These are phyloP conservation scores for Dysdera silvatica DNA, from an alignment of 1,140 invertebrate genomes.

Conservation along the genomic window DNA sequence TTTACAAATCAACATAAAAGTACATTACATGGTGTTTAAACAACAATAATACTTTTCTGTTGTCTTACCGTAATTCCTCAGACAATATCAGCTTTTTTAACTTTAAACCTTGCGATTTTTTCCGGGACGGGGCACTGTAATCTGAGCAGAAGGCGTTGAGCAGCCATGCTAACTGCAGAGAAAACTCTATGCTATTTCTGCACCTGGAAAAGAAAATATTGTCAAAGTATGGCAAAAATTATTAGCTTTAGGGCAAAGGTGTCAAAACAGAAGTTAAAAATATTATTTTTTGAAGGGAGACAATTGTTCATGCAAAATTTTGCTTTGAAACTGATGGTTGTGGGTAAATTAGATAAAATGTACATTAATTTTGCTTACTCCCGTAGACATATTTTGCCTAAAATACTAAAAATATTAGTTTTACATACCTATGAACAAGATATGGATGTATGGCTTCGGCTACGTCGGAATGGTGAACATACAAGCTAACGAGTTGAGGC, in stretches of 20 bases:
- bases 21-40: background rate
- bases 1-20: background rate
- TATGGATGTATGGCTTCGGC: slow-evolving; percentile 93
- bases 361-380: too few species aligned
- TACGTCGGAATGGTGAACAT: slow-evolving; percentile 93
- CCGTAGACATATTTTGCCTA: background rate
- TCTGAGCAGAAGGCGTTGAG: slow-evolving; percentile 87
- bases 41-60: too few species aligned
- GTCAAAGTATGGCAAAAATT: background rate
- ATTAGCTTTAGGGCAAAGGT: background rate
- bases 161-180: slow-evolving; percentile 89
- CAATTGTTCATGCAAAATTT: background rate
- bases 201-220: slow-evolving; percentile 58
- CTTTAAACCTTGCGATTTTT: slow-evolving; percentile 77
- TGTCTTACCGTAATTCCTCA: slow-evolving; percentile 66
- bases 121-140: slow-evolving; percentile 58
- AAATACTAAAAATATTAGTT: background rate
- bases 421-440: slow-evolving; percentile 69
- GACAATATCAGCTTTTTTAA: slow-evolving; percentile 78
- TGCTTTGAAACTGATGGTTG: too few species aligned
- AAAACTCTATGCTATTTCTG: slow-evolving; percentile 87
- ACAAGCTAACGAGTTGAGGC: slow-evolving; percentile 95
- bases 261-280: background rate
- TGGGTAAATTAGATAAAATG: too few species aligned
- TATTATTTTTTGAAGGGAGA: background rate